Conservation (phyloP, 1,140 invertebrate species). For the Macrocentrus cingulum region DNA sequence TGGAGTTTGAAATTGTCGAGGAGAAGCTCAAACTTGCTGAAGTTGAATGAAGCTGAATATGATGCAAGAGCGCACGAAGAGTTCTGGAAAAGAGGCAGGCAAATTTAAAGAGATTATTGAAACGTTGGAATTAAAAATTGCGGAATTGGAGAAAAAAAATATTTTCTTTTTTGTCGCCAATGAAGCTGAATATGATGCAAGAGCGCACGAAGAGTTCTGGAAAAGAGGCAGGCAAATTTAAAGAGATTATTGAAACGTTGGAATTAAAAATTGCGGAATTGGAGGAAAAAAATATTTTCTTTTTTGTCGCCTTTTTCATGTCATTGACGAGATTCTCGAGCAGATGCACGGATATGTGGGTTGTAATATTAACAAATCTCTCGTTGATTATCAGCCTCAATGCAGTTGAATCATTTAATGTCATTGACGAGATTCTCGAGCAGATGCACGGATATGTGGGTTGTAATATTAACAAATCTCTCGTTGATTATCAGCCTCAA, state of each 20-base stretch:
- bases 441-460: too few relatives aligned
- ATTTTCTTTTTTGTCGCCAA: constrained; percentile 46
- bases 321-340: constrained; percentile 76
- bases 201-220: too few relatives aligned
- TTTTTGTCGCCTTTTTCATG: constrained; percentile 71
- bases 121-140: constrained; percentile 46
- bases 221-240: too few relatives aligned
- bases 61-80: constrained; percentile 64
- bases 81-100: constrained; percentile 59
- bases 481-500: too few relatives aligned
- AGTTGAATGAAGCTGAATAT: constrained; percentile 65
- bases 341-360: constrained; percentile 79
- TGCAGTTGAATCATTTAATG: too few relatives aligned
- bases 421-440: too few relatives aligned
- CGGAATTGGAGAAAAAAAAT: constrained; percentile 48
- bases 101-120: constrained; percentile 41
- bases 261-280: constrained; percentile 82
- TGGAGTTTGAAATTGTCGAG: too few relatives aligned
- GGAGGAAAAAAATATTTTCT: constrained; percentile 75
- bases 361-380: constrained; percentile 85
- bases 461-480: too few relatives aligned
- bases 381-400: constrained; percentile 76
- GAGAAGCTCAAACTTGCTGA: too few relatives aligned
- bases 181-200: too few relatives aligned
- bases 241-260: too few relatives aligned